A percentile compares a stretch with the other conserved stretches of the same genome.
These are phyloP conservation scores for Piezodorus guildinii DNA, from an alignment of 1,140 invertebrate genomes.

Conservation along the genomic window DNA sequence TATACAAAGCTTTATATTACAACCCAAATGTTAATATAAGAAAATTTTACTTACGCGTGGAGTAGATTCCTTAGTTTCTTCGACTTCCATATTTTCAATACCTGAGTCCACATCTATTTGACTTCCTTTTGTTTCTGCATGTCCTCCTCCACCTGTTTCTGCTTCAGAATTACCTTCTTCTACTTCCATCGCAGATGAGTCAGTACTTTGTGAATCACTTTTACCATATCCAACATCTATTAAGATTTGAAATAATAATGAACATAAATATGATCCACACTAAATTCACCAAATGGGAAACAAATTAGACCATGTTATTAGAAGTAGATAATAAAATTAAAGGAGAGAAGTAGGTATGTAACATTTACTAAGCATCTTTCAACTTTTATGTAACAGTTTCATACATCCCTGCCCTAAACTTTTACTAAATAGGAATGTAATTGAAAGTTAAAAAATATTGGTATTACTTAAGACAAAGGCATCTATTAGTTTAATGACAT, in stretches of 20 bases:
- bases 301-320: slow-evolving; percentile 5
- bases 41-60: slow-evolving; percentile 33
- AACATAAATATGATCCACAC: not conserved
- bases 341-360: too few species aligned
- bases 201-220: slow-evolving; percentile 31
- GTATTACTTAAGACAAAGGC: too few species aligned
- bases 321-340: slow-evolving; percentile 7
- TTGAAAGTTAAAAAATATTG: too few species aligned
- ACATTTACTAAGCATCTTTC: too few species aligned
- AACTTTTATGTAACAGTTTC: too few species aligned
- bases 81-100: slow-evolving; percentile 65
- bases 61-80: slow-evolving; percentile 37
- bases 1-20: too few species aligned
- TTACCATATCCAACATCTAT: slow-evolving; percentile 21
- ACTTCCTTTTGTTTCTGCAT: slow-evolving; percentile 28
- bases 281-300: not conserved
- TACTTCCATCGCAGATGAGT: slow-evolving; percentile 43
- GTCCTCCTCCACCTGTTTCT: slow-evolving; percentile 32
- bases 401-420: too few species aligned
- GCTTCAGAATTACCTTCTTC: slow-evolving; percentile 41
- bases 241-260: not conserved
- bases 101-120: slow-evolving; percentile 57
- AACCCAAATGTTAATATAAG: too few species aligned
- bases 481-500: too few species aligned
- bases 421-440: too few species aligned